Evolutionary conservation across 1,140 invertebrate species (phyloP).

Genomic region (Drosophila rufa): DNA sequence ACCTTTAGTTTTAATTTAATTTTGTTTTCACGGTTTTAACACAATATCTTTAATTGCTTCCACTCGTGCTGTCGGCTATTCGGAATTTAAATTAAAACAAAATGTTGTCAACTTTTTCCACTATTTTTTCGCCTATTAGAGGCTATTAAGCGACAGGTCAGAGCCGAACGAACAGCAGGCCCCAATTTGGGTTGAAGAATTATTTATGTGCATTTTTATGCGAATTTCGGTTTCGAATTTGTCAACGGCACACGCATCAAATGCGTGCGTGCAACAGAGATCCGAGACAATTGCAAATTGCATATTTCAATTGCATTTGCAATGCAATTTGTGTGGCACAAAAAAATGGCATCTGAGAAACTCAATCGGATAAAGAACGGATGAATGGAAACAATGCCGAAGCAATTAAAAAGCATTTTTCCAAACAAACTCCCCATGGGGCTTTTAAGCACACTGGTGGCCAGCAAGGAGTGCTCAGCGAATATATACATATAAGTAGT

Average conservation of each 20-base stretch:
- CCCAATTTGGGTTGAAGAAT: constrained; percentile 27
- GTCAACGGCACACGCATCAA: constrained; percentile 62
- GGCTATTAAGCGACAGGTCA: constrained; percentile 33
- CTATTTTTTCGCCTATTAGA: constrained; percentile 18
- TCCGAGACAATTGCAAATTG: constrained; percentile 56
- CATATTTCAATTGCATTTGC: constrained; percentile 45
- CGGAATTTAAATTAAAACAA: constrained; percentile 16
- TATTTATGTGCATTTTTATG: constrained; percentile 73
- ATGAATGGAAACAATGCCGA: constrained; percentile 57
- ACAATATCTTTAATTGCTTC: constrained; percentile 10
- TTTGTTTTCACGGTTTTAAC: background rate
- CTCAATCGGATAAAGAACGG: constrained; percentile 25
- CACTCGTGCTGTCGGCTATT: background rate
- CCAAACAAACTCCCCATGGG: constrained; percentile 33
- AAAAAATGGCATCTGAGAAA: constrained; percentile 8
- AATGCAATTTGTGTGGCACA: constrained; percentile 41
- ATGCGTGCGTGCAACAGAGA: constrained; percentile 30
- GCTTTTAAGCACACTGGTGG: constrained; percentile 10
- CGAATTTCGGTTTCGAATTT: constrained; percentile 57
- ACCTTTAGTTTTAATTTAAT: background rate
- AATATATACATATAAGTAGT: constrained; percentile 1
- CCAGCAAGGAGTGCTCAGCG: background rate
- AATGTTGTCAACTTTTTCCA: constrained; percentile 1
- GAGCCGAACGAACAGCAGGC: constrained; percentile 10
- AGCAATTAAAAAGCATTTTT: constrained; percentile 62